phyloP scores from a whole-genome alignment of 2,113 vertebrate species.

The Antechinus stuartii region DNA sequence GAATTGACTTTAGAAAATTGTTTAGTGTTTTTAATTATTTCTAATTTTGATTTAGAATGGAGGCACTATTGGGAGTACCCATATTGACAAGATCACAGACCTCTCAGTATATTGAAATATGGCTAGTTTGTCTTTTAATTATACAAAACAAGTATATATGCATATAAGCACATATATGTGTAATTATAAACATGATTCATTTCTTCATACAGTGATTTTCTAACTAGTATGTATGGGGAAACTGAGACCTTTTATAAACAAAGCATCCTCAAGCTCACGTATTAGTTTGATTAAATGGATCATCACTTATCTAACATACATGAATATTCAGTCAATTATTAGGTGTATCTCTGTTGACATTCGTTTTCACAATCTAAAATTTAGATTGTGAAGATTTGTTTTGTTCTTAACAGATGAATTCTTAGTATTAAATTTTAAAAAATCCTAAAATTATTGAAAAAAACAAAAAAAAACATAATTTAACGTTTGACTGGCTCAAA shows the following conservation, averaged over 20 bases:
- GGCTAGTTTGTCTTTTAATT: not conserved
- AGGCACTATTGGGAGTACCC: not conserved
- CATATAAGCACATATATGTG: not conserved
- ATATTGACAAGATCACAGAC: not conserved
- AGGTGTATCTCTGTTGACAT: not conserved
- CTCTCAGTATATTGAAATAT: not conserved
- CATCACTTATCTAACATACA: not conserved
- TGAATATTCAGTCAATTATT: not conserved
- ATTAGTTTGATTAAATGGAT: not conserved
- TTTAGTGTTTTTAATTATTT: not conserved
- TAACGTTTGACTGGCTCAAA: not conserved
- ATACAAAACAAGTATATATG: not conserved
- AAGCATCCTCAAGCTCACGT: not conserved
- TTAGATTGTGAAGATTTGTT: not conserved
- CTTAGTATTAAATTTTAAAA: not conserved
- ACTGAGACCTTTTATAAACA: not conserved
- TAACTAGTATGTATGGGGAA: not conserved
- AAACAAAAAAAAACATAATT: not conserved
- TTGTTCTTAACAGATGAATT: not conserved
- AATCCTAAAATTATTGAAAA: not conserved
- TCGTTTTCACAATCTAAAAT: not conserved
- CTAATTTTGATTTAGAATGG: not conserved
- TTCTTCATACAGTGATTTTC: not conserved
- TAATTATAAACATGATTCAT: not conserved
- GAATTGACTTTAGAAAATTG: not conserved